phyloP scores from a whole-genome alignment of 2,888 invertebrate species.

The Trypoxylon attenuatum region DNA sequence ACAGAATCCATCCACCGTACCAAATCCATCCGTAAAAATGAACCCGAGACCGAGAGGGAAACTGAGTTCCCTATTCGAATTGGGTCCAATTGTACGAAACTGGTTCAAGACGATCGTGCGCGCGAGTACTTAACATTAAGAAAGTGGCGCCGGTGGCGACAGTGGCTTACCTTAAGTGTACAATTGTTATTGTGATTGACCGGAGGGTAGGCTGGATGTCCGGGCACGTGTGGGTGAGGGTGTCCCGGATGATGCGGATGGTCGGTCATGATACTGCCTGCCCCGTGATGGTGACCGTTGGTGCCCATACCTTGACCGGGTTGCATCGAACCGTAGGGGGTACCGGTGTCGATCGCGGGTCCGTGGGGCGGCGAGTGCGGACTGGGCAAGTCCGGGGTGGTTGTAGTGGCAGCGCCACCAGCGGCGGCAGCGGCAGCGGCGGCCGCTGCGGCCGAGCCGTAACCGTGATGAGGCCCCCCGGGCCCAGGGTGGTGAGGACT shows the following conservation, averaged over 20 bases:
- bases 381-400: constrained; percentile 73
- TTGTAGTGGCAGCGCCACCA: constrained; percentile 66
- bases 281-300: constrained; percentile 71
- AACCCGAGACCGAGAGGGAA: too few relatives aligned
- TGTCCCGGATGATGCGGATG: constrained; percentile 76
- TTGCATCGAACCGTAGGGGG: constrained; percentile 59
- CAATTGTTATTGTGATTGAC: constrained; percentile 76
- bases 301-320: constrained; percentile 68
- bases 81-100: too few relatives aligned
- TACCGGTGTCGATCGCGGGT: constrained; percentile 62
- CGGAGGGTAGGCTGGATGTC: constrained; percentile 72
- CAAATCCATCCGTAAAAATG: too few relatives aligned
- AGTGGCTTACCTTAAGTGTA: constrained; percentile 70
- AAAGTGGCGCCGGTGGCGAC: not conserved
- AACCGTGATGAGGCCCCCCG: constrained; percentile 73
- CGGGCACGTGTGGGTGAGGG: constrained; percentile 77
- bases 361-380: constrained; percentile 71
- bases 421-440: constrained; percentile 63
- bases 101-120: too few relatives aligned
- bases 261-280: constrained; percentile 71
- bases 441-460: too few relatives aligned
- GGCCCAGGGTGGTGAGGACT: constrained; percentile 73
- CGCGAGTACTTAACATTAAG: not conserved
- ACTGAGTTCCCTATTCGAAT: too few relatives aligned
- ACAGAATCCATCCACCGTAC: too few relatives aligned